Evolutionary conservation across 2,888 invertebrate genomes (phyloP), one percentile per base, ranked within the genome.

Genomic region (Clepsis dumicolana): DNA sequence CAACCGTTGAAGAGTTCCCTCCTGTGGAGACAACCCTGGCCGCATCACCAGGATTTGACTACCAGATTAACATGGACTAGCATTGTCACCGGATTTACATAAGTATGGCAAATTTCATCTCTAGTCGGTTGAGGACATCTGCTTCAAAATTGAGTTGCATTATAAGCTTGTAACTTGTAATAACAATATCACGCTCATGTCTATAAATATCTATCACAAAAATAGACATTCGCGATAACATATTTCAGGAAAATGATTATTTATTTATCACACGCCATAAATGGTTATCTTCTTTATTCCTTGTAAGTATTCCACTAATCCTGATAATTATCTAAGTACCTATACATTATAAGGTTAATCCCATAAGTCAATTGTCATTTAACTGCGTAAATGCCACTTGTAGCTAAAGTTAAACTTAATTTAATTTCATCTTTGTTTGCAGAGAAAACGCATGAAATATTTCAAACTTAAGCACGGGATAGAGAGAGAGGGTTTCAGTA

Each of bases 171-270:
- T n/a, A n/a, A n/a, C n/a, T n/a, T n/a, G n/a, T n/a, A n/a, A n/a
- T 29, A 24, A 57, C 35, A 38, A 38, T n/a, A 29, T 44, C 29
- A 21, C 12, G 32, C 56, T 64, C 56, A 32, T 56, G 44, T 32
- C 56, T 21, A 21, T n/a, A n/a, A n/a, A n/a, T 41, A 56, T 56
- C 64, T 64, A 65, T 65, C 32, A 59, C 50, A 50, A 25, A 18
- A 65, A 65, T 56, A 64, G 56, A 64, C 16, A 44, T 18, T 41
- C 27, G 44, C 44, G 44, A 56, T 64, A 64, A 44, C 56, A 60
- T 44, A 57, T n/a, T 60, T 50, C 41, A 50, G 29, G 41, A 10
- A 21, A 41, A 24, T 32, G n/a, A 24, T 64, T 56, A 24, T 12
- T 8, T 32, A 24, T 48, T 48, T 56, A 64, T 54, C 54, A 44